phyloP scores from a whole-genome alignment of 2,797 vertebrate species.

The Microhierax caerulescens region DNA sequence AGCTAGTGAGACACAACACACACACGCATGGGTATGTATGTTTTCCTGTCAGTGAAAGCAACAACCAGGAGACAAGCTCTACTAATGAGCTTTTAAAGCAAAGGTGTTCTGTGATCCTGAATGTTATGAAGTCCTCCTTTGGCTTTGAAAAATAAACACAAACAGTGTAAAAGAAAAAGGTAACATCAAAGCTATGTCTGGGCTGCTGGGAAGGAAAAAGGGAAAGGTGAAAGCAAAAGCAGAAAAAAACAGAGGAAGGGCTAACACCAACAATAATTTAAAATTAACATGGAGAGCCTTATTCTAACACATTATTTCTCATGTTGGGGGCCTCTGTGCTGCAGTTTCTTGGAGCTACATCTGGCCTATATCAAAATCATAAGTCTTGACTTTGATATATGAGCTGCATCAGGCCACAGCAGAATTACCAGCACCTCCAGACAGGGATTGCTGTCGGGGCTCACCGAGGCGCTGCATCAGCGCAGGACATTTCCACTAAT shows the following conservation, averaged over 20 bases:
- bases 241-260: background rate
- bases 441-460: background rate
- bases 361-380: background rate
- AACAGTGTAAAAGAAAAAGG: background rate
- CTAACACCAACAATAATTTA: background rate
- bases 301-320: background rate
- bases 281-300: background rate
- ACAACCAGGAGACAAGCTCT: background rate
- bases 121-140: background rate
- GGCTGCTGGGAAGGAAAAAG: background rate
- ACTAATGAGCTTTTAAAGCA: conserved; percentile 36
- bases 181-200: background rate
- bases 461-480: rapidly evolving
- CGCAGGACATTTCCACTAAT: background rate
- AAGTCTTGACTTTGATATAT: background rate
- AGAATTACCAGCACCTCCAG: background rate
- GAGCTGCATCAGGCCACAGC: background rate
- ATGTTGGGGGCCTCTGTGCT: background rate
- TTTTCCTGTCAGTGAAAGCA: background rate
- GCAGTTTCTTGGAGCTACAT: background rate
- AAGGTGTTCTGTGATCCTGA: conserved; percentile 23
- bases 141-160: conserved; percentile 19
- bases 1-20: background rate
- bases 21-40: background rate
- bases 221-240: background rate